phyloP scores from a whole-genome alignment of 2,113 vertebrate genomes.

The Arizona elegans region DNA sequence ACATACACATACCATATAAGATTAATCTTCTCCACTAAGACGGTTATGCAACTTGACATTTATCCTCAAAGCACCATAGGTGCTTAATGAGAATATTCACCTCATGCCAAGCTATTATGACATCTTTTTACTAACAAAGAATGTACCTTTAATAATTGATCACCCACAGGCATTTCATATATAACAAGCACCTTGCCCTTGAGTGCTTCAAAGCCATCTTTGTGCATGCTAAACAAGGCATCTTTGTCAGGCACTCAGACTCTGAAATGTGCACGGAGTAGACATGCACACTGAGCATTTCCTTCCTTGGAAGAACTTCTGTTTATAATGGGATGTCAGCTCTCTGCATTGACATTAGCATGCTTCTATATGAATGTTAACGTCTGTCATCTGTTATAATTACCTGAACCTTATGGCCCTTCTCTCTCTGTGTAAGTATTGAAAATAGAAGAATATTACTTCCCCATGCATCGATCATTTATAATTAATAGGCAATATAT shows the following conservation, averaged over 20 bases:
- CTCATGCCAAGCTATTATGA: slow-evolving; percentile 31
- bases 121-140: slow-evolving; percentile 24
- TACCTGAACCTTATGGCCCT: not conserved
- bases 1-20: not conserved
- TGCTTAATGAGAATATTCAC: slow-evolving; percentile 41
- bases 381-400: not conserved
- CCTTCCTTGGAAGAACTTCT: not conserved
- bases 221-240: not conserved
- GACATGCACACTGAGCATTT: not conserved
- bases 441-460: not conserved
- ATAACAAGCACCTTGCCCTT: slow-evolving; percentile 27
- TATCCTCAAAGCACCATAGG: slow-evolving; percentile 37
- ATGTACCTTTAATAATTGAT: slow-evolving; percentile 42
- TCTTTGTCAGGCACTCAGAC: not conserved
- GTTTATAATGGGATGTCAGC: not conserved
- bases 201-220: slow-evolving; percentile 12
- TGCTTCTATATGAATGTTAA: not conserved
- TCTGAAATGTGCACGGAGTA: not conserved
- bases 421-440: not conserved
- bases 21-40: slow-evolving; percentile 35
- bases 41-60: slow-evolving; percentile 18
- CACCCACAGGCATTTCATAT: slow-evolving; percentile 34
- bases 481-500: not conserved
- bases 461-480: not conserved
- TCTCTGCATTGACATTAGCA: not conserved